A percentile compares a stretch with the other conserved stretches of the same genome.
phyloP scores from a whole-genome alignment of 2,797 vertebrate genomes.

The Bucorvus abyssinicus region DNA sequence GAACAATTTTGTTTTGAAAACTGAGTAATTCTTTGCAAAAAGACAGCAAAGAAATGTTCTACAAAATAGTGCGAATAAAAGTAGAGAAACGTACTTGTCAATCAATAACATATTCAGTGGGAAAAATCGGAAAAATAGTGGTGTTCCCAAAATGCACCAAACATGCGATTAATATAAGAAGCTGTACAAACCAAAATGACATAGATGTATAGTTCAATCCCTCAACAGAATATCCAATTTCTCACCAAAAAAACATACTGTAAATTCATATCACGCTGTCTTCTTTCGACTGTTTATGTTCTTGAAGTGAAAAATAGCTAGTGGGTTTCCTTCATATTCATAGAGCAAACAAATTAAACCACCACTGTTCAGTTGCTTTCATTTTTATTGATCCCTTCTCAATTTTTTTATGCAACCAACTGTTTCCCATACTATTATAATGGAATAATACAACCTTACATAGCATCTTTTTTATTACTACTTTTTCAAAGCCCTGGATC shows the following conservation, averaged over 20 bases:
- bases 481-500: not conserved
- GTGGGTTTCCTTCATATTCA: constrained; percentile 6
- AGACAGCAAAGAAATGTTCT: not conserved
- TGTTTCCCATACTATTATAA: not conserved
- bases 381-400: constrained; percentile 8
- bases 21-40: not conserved
- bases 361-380: not conserved
- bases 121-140: not conserved
- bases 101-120: not conserved
- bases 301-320: constrained; percentile 31
- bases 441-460: not conserved
- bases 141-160: not conserved
- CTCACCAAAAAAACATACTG: not conserved
- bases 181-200: not conserved
- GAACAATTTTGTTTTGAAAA: not conserved
- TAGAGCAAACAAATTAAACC: constrained; percentile 14
- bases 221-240: constrained; percentile 10
- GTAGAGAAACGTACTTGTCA: not conserved
- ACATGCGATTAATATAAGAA: not conserved
- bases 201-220: not conserved
- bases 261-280: not conserved
- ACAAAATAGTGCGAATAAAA: not conserved
- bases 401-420: not conserved
- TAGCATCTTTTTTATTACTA: not conserved
- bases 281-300: not conserved